Conservation (phyloP, 2,888 invertebrate genomes). For the Drosophila flavopinicola region DNA sequence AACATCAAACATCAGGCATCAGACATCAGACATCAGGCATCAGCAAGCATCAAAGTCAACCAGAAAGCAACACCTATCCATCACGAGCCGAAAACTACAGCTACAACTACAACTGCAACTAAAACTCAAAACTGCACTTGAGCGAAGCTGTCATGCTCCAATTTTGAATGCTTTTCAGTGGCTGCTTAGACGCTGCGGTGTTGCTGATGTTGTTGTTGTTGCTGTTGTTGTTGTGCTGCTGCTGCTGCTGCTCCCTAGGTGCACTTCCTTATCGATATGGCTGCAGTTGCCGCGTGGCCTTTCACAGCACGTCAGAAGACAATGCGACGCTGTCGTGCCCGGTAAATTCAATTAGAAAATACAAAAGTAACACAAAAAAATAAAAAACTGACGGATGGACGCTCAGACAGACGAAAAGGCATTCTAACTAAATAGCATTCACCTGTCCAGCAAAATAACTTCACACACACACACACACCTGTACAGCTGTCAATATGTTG, state of each 20-base stretch:
- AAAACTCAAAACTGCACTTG: constrained; percentile 16
- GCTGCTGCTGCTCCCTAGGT: constrained; percentile 11
- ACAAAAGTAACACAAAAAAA: constrained; percentile 45
- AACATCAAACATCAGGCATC: constrained; percentile 13
- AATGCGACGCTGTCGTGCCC: constrained; percentile 40
- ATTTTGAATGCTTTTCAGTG: constrained; percentile 73
- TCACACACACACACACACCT: constrained; percentile 33
- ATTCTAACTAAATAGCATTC: constrained; percentile 76
- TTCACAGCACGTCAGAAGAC: constrained; percentile 37
- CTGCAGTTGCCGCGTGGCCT: constrained; percentile 16
- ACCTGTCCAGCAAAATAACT: constrained; percentile 63
- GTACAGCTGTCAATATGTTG: constrained; percentile 78
- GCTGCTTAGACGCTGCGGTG: constrained; percentile 44
- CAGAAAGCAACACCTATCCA: constrained; percentile 61
- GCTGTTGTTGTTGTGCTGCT: constrained; percentile 5
- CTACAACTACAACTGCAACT: too few relatives aligned
- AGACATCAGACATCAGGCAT: constrained; percentile 12
- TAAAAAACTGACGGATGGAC: constrained; percentile 17
- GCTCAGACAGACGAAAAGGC: constrained; percentile 28
- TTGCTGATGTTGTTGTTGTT: constrained; percentile 3
- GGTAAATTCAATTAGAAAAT: constrained; percentile 69
- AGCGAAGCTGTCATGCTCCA: constrained; percentile 60
- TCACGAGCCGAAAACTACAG: constrained; percentile 52
- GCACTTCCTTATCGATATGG: constrained; percentile 33
- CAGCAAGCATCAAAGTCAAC: constrained; percentile 31